A percentile compares a stretch with the other conserved stretches of the same genome.
phyloP scores from a whole-genome alignment of 2,888 invertebrate species.

The Torymus texanus region DNA sequence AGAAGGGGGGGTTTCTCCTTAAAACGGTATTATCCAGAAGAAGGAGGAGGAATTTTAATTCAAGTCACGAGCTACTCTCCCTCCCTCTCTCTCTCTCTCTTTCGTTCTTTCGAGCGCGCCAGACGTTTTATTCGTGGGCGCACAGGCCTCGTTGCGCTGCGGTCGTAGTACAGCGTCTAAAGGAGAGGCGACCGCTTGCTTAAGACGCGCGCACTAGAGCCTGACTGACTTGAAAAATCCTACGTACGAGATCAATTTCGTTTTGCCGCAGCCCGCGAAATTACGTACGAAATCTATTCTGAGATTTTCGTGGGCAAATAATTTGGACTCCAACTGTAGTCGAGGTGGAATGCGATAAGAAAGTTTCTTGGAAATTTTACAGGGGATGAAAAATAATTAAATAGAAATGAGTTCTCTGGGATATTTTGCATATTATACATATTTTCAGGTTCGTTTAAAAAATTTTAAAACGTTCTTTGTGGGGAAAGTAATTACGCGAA shows the following conservation, averaged over 20 bases:
- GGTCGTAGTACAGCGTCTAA: no score
- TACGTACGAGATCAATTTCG: slow-evolving; percentile 31
- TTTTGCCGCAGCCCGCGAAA: slow-evolving; percentile 13
- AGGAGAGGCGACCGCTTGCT: slow-evolving; percentile 1
- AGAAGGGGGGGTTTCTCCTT: neutral
- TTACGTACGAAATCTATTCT: slow-evolving; percentile 9
- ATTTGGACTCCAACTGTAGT: neutral
- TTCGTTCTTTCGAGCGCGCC: no score
- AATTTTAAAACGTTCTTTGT: no score
- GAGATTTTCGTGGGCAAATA: neutral
- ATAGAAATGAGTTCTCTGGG: no score
- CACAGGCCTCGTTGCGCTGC: no score
- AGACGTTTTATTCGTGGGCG: slow-evolving; percentile 35
- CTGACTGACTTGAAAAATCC: slow-evolving; percentile 34
- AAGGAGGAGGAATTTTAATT: slow-evolving; percentile 49
- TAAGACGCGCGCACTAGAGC: neutral
- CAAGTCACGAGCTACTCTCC: slow-evolving; percentile 45
- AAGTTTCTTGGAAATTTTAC: no score
- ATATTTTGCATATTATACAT: no score
- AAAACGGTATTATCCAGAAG: slow-evolving; percentile 38
- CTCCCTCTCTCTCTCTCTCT: neutral
- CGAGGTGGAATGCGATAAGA: no score
- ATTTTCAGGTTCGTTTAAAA: no score
- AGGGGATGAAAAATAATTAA: no score
- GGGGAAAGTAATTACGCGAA: no score